A percentile compares a stretch with the other conserved stretches of the same genome.
Conservation (phyloP, 2,113 vertebrate genomes). For the Falcunculus frontatus region DNA sequence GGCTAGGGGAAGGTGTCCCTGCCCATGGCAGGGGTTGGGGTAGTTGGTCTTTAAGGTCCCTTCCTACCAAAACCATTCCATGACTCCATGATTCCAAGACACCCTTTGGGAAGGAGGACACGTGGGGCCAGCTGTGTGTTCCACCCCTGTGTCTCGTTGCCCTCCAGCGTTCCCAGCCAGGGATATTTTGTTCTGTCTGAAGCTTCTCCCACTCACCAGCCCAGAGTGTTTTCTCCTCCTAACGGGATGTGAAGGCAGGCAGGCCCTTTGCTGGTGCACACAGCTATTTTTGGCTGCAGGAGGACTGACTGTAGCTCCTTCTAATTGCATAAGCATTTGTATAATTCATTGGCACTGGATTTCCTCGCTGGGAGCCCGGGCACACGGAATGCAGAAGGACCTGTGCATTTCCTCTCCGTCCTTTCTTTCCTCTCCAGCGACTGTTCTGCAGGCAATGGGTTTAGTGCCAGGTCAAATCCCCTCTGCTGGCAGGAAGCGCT, state of each 20-base stretch:
- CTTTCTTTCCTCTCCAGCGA: background rate
- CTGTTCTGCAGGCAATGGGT: background rate
- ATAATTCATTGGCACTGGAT: slow-evolving; percentile 29
- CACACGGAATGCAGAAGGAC: background rate
- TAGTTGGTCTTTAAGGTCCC: background rate
- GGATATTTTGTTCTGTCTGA: slow-evolving; percentile 6
- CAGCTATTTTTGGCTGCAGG: slow-evolving; percentile 32
- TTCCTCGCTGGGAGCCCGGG: background rate
- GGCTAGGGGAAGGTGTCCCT: accelerated
- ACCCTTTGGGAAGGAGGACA: background rate
- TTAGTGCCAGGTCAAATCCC: background rate
- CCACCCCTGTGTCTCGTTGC: background rate
- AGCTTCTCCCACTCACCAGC: slow-evolving; percentile 23
- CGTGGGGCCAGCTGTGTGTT: background rate
- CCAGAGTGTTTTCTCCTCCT: background rate
- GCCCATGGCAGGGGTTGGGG: background rate
- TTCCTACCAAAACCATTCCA: background rate
- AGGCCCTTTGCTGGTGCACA: slow-evolving; percentile 11
- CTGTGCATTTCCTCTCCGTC: background rate
- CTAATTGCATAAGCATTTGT: slow-evolving; percentile 57
- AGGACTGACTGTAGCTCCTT: slow-evolving; percentile 33
- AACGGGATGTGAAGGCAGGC: slow-evolving; percentile 33
- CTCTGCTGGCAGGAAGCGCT: background rate
- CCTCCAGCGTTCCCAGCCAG: background rate
- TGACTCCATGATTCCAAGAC: background rate